phyloP scores from a whole-genome alignment of 2,797 vertebrate genomes.

The Acanthurus leucopareius region DNA sequence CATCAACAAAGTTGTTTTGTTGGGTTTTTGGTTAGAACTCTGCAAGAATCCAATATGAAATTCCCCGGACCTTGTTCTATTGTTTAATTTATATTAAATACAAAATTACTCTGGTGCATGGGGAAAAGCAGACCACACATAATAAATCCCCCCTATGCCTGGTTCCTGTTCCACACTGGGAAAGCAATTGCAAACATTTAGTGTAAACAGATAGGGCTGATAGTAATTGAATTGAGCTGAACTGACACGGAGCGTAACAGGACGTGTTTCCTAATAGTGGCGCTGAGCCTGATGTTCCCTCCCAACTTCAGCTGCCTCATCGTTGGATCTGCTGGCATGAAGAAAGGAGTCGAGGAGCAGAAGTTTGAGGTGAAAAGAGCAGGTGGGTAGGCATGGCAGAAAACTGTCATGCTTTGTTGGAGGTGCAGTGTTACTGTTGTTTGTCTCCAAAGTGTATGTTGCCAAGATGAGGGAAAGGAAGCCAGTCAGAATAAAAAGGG shows the following conservation, averaged over 20 bases:
- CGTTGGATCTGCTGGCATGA: conserved; percentile 40
- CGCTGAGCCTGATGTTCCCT: conserved; percentile 44
- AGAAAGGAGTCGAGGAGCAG: conserved; percentile 24
- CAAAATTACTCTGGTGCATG: conserved; percentile 32
- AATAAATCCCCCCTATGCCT: conserved; percentile 26
- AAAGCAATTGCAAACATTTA: conserved; percentile 68
- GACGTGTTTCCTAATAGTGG: conserved; percentile 48
- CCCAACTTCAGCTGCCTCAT: conserved; percentile 40
- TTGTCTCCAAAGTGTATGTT: background rate
- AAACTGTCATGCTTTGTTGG: conserved; percentile 16
- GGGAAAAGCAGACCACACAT: conserved; percentile 60
- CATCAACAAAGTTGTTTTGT: conserved; percentile 32
- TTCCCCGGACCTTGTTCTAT: conserved; percentile 17
- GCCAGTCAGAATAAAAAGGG: conserved; percentile 8
- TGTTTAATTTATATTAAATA: conserved; percentile 53
- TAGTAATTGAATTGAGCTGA: conserved; percentile 74
- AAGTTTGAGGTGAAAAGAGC: conserved; percentile 34
- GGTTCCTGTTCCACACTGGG: conserved; percentile 62
- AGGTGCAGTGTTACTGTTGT: background rate
- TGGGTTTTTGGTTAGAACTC: conserved; percentile 25
- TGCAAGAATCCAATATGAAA: background rate
- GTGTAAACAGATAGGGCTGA: conserved; percentile 76
- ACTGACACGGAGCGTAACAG: conserved; percentile 65
- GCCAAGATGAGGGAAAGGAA: background rate
- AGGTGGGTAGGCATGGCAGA: conserved; percentile 4